These are phyloP conservation scores for Mesitornis unicolor DNA, from an alignment of 2,113 vertebrate genomes.

Conservation along the genomic window DNA sequence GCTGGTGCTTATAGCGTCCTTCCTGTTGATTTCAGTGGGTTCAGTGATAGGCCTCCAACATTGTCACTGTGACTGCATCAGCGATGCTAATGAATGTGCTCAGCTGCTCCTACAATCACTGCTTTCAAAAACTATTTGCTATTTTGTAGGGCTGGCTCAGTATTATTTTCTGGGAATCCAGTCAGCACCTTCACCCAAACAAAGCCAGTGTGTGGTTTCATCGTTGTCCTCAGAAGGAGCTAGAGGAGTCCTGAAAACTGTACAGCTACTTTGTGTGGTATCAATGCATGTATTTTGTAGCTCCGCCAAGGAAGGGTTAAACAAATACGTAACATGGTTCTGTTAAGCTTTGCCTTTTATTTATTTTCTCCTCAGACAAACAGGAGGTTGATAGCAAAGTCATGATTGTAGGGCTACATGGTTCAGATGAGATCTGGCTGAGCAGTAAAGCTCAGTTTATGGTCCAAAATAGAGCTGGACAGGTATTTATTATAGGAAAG, in stretches of 20 bases:
- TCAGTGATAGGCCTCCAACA: background rate
- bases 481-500: conserved; percentile 29
- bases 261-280: background rate
- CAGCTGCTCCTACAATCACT: background rate
- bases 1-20: background rate
- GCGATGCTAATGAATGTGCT: background rate
- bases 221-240: background rate
- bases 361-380: background rate
- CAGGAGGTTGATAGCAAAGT: background rate
- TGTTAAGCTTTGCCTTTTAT: background rate
- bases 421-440: background rate
- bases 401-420: background rate
- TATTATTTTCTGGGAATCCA: background rate
- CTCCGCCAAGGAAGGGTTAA: background rate
- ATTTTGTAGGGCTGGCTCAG: background rate
- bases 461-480: background rate
- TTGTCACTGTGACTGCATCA: background rate
- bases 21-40: background rate
- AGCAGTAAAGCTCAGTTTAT: background rate
- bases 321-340: background rate
- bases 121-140: background rate
- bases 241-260: background rate
- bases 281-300: background rate
- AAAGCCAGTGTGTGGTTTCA: background rate
- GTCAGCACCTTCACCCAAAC: background rate